These are phyloP conservation scores for Micoletzkya japonica DNA, from an alignment of 2,888 invertebrate genomes.

Conservation along the genomic window DNA sequence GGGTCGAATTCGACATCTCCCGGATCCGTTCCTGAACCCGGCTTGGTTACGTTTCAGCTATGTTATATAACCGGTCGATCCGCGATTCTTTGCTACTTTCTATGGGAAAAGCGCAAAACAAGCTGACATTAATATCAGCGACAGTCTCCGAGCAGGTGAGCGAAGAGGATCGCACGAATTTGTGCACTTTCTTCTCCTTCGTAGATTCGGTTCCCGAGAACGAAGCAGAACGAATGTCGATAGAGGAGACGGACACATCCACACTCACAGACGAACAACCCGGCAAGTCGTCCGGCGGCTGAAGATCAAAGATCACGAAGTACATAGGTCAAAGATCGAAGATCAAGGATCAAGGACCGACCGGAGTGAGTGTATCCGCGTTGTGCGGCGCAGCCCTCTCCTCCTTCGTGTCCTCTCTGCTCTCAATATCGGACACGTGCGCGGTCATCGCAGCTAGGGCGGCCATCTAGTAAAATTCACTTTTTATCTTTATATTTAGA, in stretches of 20 bases:
- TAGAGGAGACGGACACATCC: too few species aligned
- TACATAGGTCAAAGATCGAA: too few species aligned
- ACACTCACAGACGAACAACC: background rate
- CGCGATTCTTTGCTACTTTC: background rate
- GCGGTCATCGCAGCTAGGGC: slow-evolving; percentile 26
- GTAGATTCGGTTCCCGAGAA: background rate
- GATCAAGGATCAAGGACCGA: too few species aligned
- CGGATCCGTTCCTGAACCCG: slow-evolving; percentile 39
- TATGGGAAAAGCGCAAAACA: background rate
- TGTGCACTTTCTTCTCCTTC: slow-evolving; percentile 12
- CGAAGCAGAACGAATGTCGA: too few species aligned
- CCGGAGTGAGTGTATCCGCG: too few species aligned
- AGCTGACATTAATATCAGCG: slow-evolving; percentile 40
- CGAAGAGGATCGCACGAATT: slow-evolving; percentile 41
- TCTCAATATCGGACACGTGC: slow-evolving; percentile 41
- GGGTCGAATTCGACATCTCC: slow-evolving; percentile 46
- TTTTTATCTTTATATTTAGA: too few species aligned
- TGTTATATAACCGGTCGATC: background rate
- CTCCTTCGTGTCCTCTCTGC: slow-evolving; percentile 33
- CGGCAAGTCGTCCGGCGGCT: background rate
- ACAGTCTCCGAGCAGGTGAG: slow-evolving; percentile 52
- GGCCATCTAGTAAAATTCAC: background rate
- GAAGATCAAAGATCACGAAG: background rate
- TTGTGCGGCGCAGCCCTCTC: too few species aligned
- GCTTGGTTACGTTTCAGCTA: background rate